Evolutionary conservation across 2,888 invertebrate species (phyloP).

Genomic region (Pollenia amentaria): DNA sequence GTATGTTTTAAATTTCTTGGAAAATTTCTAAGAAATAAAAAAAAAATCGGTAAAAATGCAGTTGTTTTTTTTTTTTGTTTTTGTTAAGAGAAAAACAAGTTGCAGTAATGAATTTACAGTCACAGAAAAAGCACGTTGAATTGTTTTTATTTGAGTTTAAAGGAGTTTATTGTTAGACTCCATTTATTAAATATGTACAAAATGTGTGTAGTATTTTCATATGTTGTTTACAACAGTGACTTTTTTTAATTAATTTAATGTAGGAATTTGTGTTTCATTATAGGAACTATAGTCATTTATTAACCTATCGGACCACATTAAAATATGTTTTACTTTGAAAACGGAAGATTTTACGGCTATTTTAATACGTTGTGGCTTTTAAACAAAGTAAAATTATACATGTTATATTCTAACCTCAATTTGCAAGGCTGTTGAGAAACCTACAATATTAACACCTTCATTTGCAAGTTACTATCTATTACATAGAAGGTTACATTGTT

Average conservation of each 20-base stretch:
- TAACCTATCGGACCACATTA: conserved; percentile 15
- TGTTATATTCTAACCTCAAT: neutral
- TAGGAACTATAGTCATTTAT: neutral
- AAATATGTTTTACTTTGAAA: neutral
- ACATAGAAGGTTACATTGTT: conserved; percentile 5
- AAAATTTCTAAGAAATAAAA: conserved; percentile 64
- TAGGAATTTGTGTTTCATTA: conserved; percentile 31
- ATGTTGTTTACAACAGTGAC: neutral
- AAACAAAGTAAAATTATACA: neutral
- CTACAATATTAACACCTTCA: conserved; percentile 42
- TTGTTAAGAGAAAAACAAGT: conserved; percentile 28
- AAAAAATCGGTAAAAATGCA: conserved; percentile 40
- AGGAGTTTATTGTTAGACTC: conserved; percentile 1
- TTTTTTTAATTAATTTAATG: conserved; percentile 48
- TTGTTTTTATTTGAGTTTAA: conserved; percentile 26
- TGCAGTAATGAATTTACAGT: conserved; percentile 24
- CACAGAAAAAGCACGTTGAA: conserved; percentile 13
- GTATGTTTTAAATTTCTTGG: conserved; percentile 63
- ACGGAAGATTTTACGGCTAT: neutral
- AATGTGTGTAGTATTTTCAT: neutral
- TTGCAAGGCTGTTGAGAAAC: neutral
- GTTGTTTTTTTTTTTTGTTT: conserved; percentile 33
- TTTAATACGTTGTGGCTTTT: neutral
- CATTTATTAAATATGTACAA: neutral
- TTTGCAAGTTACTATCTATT: conserved; percentile 1